These are phyloP conservation scores for Troides aeacus DNA, from an alignment of 2,888 invertebrate species.

Conservation along the genomic window DNA sequence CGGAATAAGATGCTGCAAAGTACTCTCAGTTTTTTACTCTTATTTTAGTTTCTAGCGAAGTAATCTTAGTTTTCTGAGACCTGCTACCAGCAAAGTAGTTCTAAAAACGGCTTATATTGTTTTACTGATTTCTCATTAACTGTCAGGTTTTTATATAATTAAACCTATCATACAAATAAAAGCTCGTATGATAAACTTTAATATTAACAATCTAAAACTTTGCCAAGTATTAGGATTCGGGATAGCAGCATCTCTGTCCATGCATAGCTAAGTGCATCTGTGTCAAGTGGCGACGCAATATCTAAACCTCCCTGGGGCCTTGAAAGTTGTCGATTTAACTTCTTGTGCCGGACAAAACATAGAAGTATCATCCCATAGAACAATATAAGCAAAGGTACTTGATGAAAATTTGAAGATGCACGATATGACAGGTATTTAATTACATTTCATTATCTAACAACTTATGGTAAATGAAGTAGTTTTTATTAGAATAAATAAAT, in stretches of 20 bases:
- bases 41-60: too few relatives aligned
- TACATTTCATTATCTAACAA: neutral
- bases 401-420: neutral
- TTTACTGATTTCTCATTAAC: too few relatives aligned
- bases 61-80: too few relatives aligned
- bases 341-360: constrained; percentile 11
- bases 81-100: too few relatives aligned
- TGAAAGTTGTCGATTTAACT: constrained; percentile 25
- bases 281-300: constrained; percentile 73
- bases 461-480: too few relatives aligned
- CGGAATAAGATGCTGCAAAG: too few relatives aligned
- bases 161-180: constrained; percentile 2
- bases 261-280: constrained; percentile 75
- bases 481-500: too few relatives aligned
- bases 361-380: neutral
- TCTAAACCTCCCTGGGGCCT: constrained; percentile 52
- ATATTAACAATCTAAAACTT: constrained; percentile 60
- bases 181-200: constrained; percentile 46
- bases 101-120: too few relatives aligned
- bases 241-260: constrained; percentile 66
- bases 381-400: neutral
- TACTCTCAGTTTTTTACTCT: too few relatives aligned
- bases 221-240: constrained; percentile 57
- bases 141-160: neutral
- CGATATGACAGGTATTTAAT: neutral